Conservation (phyloP, 2,888 invertebrate genomes). For the Opisthograptis luteolata region DNA sequence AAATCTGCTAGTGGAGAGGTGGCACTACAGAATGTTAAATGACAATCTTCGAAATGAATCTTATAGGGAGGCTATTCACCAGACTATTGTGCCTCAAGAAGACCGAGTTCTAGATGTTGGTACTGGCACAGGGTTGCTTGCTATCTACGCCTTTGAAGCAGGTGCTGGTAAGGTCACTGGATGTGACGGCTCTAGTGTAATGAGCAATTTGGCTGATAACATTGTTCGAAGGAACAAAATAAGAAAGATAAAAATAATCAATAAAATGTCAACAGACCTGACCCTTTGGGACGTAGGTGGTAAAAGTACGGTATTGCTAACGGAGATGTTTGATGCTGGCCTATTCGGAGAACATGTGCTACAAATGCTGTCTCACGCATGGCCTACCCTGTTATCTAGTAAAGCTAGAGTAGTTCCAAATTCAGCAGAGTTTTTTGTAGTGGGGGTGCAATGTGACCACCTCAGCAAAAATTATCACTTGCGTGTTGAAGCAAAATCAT, state of each 20-base stretch:
- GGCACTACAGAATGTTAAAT: constrained; percentile 94
- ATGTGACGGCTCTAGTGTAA: constrained; percentile 87
- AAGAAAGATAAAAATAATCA: constrained; percentile 77
- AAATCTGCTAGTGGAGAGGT: constrained; percentile 88
- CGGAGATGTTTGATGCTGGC: constrained; percentile 92
- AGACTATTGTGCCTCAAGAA: constrained; percentile 69
- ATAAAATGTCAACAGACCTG: constrained; percentile 85
- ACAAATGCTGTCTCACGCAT: constrained; percentile 87
- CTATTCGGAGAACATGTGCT: constrained; percentile 90
- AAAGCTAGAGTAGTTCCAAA: constrained; percentile 85
- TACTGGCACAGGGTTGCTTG: constrained; percentile 90
- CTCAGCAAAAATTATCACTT: constrained; percentile 78
- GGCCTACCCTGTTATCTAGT: constrained; percentile 82
- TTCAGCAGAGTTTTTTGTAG: constrained; percentile 86
- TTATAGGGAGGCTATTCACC: constrained; percentile 86
- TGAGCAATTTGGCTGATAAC: constrained; percentile 84
- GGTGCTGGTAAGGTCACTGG: constrained; percentile 85
- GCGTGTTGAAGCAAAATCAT: constrained; percentile 46
- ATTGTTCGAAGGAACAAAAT: constrained; percentile 80
- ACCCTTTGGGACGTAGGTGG: constrained; percentile 78
- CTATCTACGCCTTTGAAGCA: constrained; percentile 86
- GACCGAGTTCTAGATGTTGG: constrained; percentile 89
- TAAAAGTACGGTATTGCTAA: constrained; percentile 86
- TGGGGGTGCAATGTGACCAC: constrained; percentile 84
- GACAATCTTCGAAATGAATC: constrained; percentile 87